Conservation (phyloP, 2,888 invertebrate species). For the Rosalia funebris region DNA sequence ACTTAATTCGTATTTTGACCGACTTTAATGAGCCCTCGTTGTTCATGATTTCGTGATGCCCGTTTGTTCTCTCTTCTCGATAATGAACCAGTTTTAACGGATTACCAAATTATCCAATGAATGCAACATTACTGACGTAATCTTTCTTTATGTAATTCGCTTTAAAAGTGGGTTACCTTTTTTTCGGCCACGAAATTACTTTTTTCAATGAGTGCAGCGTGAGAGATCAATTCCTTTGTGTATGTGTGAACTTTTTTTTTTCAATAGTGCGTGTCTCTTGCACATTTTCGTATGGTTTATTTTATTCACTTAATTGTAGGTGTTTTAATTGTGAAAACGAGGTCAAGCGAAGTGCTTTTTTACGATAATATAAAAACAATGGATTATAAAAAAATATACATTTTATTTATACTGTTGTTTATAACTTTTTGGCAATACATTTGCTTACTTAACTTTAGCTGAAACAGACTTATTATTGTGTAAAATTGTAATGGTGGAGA, state of each 20-base stretch:
- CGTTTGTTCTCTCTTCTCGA: not conserved
- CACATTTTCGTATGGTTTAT: constrained; percentile 14
- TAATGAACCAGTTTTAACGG: constrained; percentile 9
- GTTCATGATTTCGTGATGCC: constrained; percentile 9
- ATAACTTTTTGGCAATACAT: too few relatives aligned
- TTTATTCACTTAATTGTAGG: constrained; percentile 7
- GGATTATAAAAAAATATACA: not conserved
- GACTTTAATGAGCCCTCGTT: not conserved
- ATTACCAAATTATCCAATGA: constrained; percentile 8
- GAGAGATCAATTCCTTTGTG: constrained; percentile 6
- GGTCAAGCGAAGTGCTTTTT: constrained; percentile 9
- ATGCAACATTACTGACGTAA: constrained; percentile 7
- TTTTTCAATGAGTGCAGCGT: constrained; percentile 9
- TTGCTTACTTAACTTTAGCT: too few relatives aligned
- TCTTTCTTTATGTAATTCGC: constrained; percentile 15
- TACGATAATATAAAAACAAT: constrained; percentile 10
- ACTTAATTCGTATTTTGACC: not conserved
- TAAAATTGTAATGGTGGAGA: too few relatives aligned
- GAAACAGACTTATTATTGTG: too few relatives aligned
- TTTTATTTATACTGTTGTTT: too few relatives aligned
- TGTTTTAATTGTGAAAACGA: constrained; percentile 2
- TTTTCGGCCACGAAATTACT: constrained; percentile 16
- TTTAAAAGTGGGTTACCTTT: constrained; percentile 16
- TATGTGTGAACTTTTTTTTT: constrained; percentile 3
- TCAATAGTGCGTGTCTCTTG: not conserved